These are phyloP conservation scores for Cromileptes altivelis DNA, from an alignment of 2,113 vertebrate species.

Conservation along the genomic window DNA sequence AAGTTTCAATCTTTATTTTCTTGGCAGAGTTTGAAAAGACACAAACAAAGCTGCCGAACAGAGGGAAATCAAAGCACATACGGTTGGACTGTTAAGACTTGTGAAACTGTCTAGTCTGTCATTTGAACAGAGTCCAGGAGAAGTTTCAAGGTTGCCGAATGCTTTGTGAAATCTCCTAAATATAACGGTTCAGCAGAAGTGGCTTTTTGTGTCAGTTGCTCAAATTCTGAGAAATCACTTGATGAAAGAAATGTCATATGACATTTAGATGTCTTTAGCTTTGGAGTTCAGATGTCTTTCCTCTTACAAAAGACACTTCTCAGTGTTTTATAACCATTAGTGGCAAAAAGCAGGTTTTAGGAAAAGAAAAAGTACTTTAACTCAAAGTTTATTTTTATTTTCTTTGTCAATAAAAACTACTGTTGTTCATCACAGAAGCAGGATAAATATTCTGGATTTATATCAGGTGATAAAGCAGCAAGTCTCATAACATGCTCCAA, in stretches of 20 bases:
- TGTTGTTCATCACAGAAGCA: slow-evolving; percentile 77
- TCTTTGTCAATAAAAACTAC: slow-evolving; percentile 78
- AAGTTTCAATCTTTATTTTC: slow-evolving; percentile 49
- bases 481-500: slow-evolving; percentile 84
- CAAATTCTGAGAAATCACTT: slow-evolving; percentile 28
- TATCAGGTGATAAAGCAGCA: slow-evolving; percentile 83
- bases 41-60: slow-evolving; percentile 61
- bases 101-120: slow-evolving; percentile 50
- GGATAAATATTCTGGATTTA: slow-evolving; percentile 86
- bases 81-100: slow-evolving; percentile 53
- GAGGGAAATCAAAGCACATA: slow-evolving; percentile 67
- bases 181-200: background rate
- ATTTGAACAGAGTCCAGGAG: slow-evolving; percentile 51
- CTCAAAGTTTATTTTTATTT: slow-evolving; percentile 54
- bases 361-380: slow-evolving; percentile 36
- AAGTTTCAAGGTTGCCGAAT: slow-evolving; percentile 55
- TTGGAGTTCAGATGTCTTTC: slow-evolving; percentile 14
- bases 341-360: slow-evolving; percentile 13
- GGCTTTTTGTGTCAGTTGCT: background rate
- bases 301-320: slow-evolving; percentile 7
- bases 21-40: slow-evolving; percentile 69
- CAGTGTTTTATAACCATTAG: background rate
- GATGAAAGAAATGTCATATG: slow-evolving; percentile 28
- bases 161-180: slow-evolving; percentile 39
- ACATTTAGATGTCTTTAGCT: slow-evolving; percentile 18